phyloP scores from a whole-genome alignment of 2,888 invertebrate species.

The Chrysolina oricalcia region DNA sequence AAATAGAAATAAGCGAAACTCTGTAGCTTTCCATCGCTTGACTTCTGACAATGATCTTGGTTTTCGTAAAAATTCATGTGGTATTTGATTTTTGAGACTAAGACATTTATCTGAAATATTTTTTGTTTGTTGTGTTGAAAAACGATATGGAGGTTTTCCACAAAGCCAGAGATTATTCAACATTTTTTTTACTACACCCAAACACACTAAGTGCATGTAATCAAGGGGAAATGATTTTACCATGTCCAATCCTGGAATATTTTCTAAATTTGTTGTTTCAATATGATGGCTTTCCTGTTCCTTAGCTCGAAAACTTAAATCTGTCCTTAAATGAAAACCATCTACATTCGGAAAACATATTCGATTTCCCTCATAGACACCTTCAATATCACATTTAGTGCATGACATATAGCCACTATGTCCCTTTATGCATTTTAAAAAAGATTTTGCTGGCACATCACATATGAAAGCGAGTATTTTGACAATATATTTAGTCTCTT shows the following conservation, averaged over 20 bases:
- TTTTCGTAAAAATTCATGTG: conserved; percentile 21
- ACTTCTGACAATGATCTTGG: not conserved
- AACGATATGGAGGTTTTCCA: conserved; percentile 35
- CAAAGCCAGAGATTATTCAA: conserved; percentile 49
- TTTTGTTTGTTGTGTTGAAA: conserved; percentile 11
- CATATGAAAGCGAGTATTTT: conserved; percentile 35
- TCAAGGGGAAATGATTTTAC: conserved; percentile 28
- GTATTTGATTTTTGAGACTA: conserved; percentile 15
- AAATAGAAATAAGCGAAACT: not conserved
- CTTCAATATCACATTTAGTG: conserved; percentile 49
- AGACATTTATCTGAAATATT: conserved; percentile 13
- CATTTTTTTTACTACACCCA: conserved; percentile 34
- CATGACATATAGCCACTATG: no score
- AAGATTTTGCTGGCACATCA: no score
- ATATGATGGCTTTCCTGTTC: conserved; percentile 17
- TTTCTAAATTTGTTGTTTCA: conserved; percentile 21
- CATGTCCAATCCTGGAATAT: conserved; percentile 27
- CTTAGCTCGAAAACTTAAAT: conserved; percentile 15
- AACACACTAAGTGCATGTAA: conserved; percentile 35
- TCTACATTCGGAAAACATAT: conserved; percentile 41
- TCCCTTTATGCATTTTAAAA: no score
- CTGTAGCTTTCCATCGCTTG: not conserved
- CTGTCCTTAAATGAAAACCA: conserved; percentile 33
- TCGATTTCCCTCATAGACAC: conserved; percentile 29
- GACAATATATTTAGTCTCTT: conserved; percentile 24